Evolutionary conservation across 2,113 vertebrate genomes (phyloP), one percentile per base, ranked within the genome.

Genomic region (Centropus unirufus): DNA sequence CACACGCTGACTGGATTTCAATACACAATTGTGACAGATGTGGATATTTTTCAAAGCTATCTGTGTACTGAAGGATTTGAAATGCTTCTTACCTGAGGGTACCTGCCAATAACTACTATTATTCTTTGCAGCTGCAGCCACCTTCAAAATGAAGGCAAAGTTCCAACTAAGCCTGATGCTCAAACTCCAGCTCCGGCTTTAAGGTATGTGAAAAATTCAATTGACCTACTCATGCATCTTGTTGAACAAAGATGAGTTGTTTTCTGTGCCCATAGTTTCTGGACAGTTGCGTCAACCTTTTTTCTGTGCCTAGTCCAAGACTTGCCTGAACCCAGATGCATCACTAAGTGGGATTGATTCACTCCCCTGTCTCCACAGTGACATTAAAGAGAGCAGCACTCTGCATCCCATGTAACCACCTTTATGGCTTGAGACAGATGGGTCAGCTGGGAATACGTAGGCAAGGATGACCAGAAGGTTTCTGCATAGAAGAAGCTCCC

Each of bases 81-180:
- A 97, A 82, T 75, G 76, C 74, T 96, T 90, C 93, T 95, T 87
- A 93, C 93, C 93, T 94, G 83, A 89, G 93, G 88, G 83, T 78
- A 93, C 80, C 86, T 82, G 76, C 61, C 52, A 83, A 58, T 90
- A 90, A 89, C 52, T 86, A 42, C 58, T 87, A 47, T 44, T 86
- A 64, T 82, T 93, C 79, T 94, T 70, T 51, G 86, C 75, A 67
- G 68, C 88, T 95, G 89, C 79, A 89, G 86, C 59, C 68, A 80
- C 68, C 69, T 88, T 86, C 57, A 81, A 68, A 92, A 96, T n/a
- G 27, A 89, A 96, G 83, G 77, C 93, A 89, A 49, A 21, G 26
- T 64, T 94, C 83, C 90, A 92, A 15, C 40, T n/a, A 20, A 94
- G 36, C 15, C 64, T 94, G 72, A 66, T 81, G 52, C 63, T 90